phyloP scores from a whole-genome alignment of 92 coral and sea anemone species.

The Epizoanthus illoricatus region DNA sequence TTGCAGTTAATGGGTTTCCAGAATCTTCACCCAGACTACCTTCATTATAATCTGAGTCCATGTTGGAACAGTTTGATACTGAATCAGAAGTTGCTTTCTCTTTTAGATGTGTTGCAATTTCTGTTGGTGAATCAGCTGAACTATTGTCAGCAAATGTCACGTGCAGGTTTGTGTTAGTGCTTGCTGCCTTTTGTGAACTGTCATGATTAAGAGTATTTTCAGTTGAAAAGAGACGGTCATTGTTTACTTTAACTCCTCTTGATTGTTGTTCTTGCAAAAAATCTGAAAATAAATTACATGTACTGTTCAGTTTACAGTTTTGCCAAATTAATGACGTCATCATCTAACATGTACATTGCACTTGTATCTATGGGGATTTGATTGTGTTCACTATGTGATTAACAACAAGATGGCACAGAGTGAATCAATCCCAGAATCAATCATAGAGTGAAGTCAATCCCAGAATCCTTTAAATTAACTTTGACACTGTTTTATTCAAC shows the following conservation, averaged over 20 bases:
- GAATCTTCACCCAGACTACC: not conserved
- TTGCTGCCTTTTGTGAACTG: not conserved
- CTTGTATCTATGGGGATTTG: too few relatives aligned
- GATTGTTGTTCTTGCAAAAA: conserved; percentile 20
- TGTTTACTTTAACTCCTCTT: conserved; percentile 7
- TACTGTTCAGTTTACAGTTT: not conserved
- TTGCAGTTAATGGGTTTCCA: not conserved
- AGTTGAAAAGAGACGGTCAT: not conserved
- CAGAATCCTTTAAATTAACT: too few relatives aligned
- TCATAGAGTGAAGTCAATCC: too few relatives aligned
- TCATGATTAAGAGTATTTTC: not conserved
- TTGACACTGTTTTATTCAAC: too few relatives aligned
- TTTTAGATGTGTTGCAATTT: not conserved
- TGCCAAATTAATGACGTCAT: too few relatives aligned
- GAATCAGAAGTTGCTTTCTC: not conserved
- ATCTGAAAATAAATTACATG: conserved; percentile 7
- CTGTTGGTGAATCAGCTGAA: not conserved
- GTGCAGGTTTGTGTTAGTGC: not conserved
- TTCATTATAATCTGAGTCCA: not conserved
- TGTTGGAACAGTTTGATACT: not conserved
- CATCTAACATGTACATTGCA: too few relatives aligned
- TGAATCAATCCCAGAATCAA: too few relatives aligned
- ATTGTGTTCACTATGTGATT: too few relatives aligned
- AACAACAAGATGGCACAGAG: too few relatives aligned
- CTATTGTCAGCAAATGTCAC: not conserved